Base-by-base conservation (phyloP, 2,888 invertebrate genomes). In the Cheilosia pagana region DNA sequence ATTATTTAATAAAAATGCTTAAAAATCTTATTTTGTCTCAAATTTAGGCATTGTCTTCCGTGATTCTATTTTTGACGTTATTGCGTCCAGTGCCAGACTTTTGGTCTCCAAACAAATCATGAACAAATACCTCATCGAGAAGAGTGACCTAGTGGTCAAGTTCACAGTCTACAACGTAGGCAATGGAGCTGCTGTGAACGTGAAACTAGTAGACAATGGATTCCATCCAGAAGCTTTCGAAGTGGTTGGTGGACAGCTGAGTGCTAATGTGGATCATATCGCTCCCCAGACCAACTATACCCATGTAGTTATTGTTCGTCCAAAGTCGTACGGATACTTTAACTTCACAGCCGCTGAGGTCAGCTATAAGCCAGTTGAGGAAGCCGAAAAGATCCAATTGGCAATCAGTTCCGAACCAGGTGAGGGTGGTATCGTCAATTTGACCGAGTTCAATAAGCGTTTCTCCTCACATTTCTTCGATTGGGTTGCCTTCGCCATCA, bases 391-490 rank as follows among this genome's bases (percentile, higher is more conserved):
- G 95, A 91, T 94, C 81, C 95, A 96, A 93, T 93, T 95, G 89
- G 93, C 95, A 7, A 92, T 94, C 89, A 95, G 95, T 88, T 98
- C 98, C 88, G 96, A 98, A 87, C 99, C 99, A 7, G 99, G 99
- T 74, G 98, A 99, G 93, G 98, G 98, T 87, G 96, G 96, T 71
- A 98, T 99, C 89, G 96, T 98, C 67, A 96, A 97, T 14, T 96
- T 95, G 93, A 96, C 94, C 89, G 98, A 99, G 92, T 99, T 96
- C 90, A 98, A 98, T 92, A 96, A 98, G 92, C 97, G 98, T 90
- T 99, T 98, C 93, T 99, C 99, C 2, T 98, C 98, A 0, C 99
- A 99, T 93, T 96, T 97, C 91, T 96, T 98, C 83, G 99, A 99
- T 92, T 99, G 99, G 99, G 94, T 96, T 70, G 97, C 98, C 28